A percentile compares a stretch with the other conserved stretches of the same genome.
Conservation (phyloP, 2,113 vertebrate genomes). For the Mohoua ochrocephala region DNA sequence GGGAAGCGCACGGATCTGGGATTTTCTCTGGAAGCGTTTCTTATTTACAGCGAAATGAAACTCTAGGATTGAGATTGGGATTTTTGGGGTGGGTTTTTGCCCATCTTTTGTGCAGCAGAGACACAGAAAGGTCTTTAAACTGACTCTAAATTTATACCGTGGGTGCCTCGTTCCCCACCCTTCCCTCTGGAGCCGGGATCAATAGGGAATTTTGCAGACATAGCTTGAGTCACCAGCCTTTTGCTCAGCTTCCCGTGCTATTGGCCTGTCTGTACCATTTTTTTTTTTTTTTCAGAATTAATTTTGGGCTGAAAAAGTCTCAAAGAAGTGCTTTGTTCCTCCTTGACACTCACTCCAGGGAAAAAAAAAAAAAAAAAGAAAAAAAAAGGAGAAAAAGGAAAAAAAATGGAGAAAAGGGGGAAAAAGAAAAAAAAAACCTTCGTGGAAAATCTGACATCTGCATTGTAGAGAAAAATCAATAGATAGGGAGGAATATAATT, state of each 20-base stretch:
- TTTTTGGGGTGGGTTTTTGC: neutral
- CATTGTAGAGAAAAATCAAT: slow-evolving; percentile 66
- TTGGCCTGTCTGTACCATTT: slow-evolving; percentile 52
- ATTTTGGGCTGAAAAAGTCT: slow-evolving; percentile 74
- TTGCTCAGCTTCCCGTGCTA: slow-evolving; percentile 32
- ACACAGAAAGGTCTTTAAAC: neutral
- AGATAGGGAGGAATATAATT: slow-evolving; percentile 73
- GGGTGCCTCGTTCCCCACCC: neutral
- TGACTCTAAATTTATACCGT: neutral
- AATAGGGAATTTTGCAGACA: slow-evolving; percentile 44
- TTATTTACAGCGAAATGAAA: neutral
- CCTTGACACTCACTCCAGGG: slow-evolving; percentile 67
- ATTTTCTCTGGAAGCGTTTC: neutral
- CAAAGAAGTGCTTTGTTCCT: slow-evolving; percentile 76
- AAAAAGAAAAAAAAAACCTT: neutral
- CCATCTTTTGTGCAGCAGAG: neutral
- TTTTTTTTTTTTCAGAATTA: slow-evolving; percentile 50
- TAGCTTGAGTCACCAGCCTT: slow-evolving; percentile 34
- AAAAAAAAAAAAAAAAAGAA: neutral
- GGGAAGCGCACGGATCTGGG: neutral
- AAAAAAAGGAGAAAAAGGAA: neutral
- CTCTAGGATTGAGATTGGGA: neutral
- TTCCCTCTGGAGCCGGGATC: neutral
- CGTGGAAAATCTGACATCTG: slow-evolving; percentile 74
- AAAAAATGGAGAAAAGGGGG: neutral